A percentile compares a stretch with the other conserved stretches of the same genome.
phyloP scores from a whole-genome alignment of 1,140 invertebrate genomes.

The Pararge aegeria region DNA sequence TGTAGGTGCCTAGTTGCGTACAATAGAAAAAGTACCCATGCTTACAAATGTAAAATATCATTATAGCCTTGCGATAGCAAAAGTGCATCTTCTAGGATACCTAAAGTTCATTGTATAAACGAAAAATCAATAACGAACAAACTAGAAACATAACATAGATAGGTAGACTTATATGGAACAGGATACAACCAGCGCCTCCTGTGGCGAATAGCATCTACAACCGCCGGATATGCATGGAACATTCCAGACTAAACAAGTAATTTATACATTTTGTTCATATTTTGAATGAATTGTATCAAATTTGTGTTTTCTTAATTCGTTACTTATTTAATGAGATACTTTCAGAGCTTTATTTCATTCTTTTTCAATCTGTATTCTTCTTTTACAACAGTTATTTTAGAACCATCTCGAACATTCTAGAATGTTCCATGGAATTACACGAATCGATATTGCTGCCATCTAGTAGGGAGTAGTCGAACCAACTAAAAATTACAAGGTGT shows the following conservation, averaged over 20 bases:
- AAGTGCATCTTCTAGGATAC: slow-evolving; percentile 8
- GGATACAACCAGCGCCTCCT: slow-evolving; percentile 47
- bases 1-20: too few species aligned
- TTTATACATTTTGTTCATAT: slow-evolving; percentile 17
- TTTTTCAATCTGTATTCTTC: neutral
- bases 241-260: slow-evolving; percentile 44
- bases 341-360: neutral
- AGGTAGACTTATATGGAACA: slow-evolving; percentile 27
- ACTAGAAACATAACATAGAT: slow-evolving; percentile 35
- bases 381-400: slow-evolving; percentile 25
- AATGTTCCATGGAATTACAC: slow-evolving; percentile 35
- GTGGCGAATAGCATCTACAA: slow-evolving; percentile 44
- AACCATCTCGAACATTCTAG: slow-evolving; percentile 59
- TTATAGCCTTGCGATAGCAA: neutral
- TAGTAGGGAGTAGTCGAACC: slow-evolving; percentile 38
- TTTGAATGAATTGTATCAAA: slow-evolving; percentile 23
- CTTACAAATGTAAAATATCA: too few species aligned
- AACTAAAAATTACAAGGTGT: slow-evolving; percentile 6
- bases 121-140: slow-evolving; percentile 46
- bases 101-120: slow-evolving; percentile 13
- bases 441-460: slow-evolving; percentile 27
- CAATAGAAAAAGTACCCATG: too few species aligned
- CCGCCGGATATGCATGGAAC: slow-evolving; percentile 49
- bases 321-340: neutral
- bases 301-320: slow-evolving; percentile 3